These are phyloP conservation scores for Nothoprocta perdicaria DNA, from an alignment of 2,113 vertebrate species.

Conservation along the genomic window DNA sequence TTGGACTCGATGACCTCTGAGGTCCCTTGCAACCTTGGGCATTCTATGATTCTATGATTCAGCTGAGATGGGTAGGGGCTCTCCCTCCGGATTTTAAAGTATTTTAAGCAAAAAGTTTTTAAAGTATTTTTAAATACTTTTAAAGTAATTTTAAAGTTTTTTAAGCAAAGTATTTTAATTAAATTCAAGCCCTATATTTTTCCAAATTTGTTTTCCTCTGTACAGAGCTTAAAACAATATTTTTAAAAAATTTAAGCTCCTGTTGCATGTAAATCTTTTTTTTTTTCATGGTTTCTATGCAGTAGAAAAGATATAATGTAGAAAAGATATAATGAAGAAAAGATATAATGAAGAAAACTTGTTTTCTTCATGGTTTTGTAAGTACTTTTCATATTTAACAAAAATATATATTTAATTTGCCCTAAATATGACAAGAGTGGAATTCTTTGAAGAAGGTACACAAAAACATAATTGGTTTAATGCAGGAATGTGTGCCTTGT, in stretches of 20 bases:
- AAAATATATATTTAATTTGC: neutral
- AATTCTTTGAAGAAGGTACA: neutral
- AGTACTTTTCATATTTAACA: neutral
- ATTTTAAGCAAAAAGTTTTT: too few species aligned
- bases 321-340: neutral
- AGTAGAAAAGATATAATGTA: neutral
- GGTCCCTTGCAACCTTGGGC: too few species aligned
- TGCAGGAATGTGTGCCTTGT: neutral
- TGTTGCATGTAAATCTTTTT: rapidly evolving
- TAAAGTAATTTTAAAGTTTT: too few species aligned
- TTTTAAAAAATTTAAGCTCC: neutral
- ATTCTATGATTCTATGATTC: too few species aligned
- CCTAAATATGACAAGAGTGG: neutral
- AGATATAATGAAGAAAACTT: too few species aligned
- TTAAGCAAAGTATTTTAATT: neutral
- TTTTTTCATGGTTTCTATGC: neutral
- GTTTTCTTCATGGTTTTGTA: neutral
- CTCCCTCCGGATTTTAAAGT: too few species aligned
- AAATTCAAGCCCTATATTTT: neutral
- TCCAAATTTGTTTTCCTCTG: neutral
- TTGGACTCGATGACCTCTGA: too few species aligned
- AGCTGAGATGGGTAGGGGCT: too few species aligned
- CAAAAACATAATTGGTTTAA: neutral
- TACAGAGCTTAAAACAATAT: neutral
- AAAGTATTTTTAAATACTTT: too few species aligned